Evolutionary conservation across 1,140 invertebrate genomes (phyloP).

Genomic region (Zeugodacus cucurbitae): DNA sequence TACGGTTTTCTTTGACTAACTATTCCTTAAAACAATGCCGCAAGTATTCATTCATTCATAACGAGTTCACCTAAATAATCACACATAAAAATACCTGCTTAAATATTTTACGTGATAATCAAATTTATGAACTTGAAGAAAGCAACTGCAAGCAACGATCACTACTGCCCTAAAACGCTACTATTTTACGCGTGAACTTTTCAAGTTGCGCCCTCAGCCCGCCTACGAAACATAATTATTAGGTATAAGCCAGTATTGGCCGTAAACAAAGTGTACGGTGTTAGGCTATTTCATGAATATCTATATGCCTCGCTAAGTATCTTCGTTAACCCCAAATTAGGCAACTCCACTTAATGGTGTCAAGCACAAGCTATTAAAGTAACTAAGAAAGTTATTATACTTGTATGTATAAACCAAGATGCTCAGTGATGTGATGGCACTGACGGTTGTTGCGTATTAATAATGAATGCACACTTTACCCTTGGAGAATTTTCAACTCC

Average conservation of each 20-base stretch:
- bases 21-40: no score
- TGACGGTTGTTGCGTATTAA: not conserved
- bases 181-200: not conserved
- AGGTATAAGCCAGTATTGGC: not conserved
- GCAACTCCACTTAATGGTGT: conserved; percentile 9
- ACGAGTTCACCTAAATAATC: no score
- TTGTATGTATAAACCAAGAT: no score
- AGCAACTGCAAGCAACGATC: not conserved
- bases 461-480: conserved; percentile 26
- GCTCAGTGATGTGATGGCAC: not conserved
- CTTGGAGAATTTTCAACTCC: not conserved
- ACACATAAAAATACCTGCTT: no score
- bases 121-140: not conserved
- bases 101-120: not conserved
- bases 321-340: conserved; percentile 19
- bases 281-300: not conserved
- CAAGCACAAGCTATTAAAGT: conserved; percentile 1
- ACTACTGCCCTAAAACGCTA: not conserved
- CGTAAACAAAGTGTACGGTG: not conserved
- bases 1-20: no score
- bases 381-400: not conserved
- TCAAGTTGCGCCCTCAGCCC: not conserved
- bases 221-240: not conserved
- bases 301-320: not conserved
- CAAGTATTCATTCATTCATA: no score